A percentile compares a stretch with the other conserved stretches of the same genome.
Evolutionary conservation across 2,797 vertebrate genomes (phyloP).

Genomic region (Myoxocephalus aenaeus): DNA sequence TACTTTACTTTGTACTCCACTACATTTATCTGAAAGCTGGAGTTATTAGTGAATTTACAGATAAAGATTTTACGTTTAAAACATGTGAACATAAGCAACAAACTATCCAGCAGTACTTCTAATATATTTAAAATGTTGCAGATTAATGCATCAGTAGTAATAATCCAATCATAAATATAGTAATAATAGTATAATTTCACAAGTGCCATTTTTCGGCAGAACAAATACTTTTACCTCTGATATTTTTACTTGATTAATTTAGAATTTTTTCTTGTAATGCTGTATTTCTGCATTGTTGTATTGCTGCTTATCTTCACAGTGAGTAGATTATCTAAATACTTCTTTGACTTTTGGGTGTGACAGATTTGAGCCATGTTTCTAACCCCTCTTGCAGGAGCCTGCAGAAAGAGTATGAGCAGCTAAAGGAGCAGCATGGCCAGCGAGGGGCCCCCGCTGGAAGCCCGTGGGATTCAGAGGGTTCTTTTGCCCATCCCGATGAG

Average conservation of each 20-base stretch:
- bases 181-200: background rate
- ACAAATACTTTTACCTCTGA: background rate
- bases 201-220: background rate
- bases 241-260: background rate
- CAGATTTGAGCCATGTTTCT: background rate
- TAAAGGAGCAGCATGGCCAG: constrained; percentile 92
- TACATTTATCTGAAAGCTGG: background rate
- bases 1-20: background rate
- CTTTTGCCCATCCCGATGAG: constrained; percentile 83
- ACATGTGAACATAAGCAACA: no score
- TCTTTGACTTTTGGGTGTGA: background rate
- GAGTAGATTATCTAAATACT: background rate
- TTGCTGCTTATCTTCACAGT: background rate
- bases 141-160: background rate
- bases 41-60: background rate
- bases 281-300: background rate
- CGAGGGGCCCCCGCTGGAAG: constrained; percentile 80
- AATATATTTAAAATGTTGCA: background rate
- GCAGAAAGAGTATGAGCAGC: constrained; percentile 93
- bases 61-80: no score
- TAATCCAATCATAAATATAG: background rate
- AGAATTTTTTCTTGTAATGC: background rate
- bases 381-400: constrained; percentile 81
- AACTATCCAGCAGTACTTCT: no score
- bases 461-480: constrained; percentile 82